Conservation (phyloP, 1,140 invertebrate genomes). For the Palaemon carinicauda region DNA sequence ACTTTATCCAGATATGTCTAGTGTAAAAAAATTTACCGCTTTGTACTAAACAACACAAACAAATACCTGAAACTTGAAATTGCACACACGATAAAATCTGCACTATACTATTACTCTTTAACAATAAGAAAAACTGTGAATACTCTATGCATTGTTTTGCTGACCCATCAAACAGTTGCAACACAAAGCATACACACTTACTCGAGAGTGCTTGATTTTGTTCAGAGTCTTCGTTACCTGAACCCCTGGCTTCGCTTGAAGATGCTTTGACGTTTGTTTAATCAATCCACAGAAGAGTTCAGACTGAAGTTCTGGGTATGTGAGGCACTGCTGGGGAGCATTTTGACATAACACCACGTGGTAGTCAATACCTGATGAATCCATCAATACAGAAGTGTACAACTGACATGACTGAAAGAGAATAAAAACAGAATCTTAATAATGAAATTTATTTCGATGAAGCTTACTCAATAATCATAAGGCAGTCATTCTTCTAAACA, state of each 20-base stretch:
- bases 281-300: constrained; percentile 90
- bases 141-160: background rate
- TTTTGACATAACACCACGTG: constrained; percentile 95
- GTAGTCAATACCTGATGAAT: constrained; percentile 94
- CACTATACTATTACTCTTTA: too few species aligned
- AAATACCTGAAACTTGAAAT: too few species aligned
- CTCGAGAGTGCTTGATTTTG: constrained; percentile 69
- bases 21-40: too few species aligned
- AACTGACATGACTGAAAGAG: constrained; percentile 83
- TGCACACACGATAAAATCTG: too few species aligned
- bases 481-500: too few species aligned
- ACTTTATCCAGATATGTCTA: too few species aligned
- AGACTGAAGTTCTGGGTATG: constrained; percentile 87
- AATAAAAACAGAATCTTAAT: background rate
- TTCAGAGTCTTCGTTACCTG: constrained; percentile 80
- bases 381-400: constrained; percentile 92
- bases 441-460: too few species aligned
- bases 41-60: too few species aligned
- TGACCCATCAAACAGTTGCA: constrained; percentile 46
- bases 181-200: constrained; percentile 65
- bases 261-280: constrained; percentile 89
- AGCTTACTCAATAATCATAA: too few species aligned
- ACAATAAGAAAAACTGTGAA: too few species aligned
- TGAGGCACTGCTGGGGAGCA: constrained; percentile 87
- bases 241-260: constrained; percentile 84